Evolutionary conservation across 2,797 vertebrate species (phyloP).

Genomic region (Knipowitschia caucasica): DNA sequence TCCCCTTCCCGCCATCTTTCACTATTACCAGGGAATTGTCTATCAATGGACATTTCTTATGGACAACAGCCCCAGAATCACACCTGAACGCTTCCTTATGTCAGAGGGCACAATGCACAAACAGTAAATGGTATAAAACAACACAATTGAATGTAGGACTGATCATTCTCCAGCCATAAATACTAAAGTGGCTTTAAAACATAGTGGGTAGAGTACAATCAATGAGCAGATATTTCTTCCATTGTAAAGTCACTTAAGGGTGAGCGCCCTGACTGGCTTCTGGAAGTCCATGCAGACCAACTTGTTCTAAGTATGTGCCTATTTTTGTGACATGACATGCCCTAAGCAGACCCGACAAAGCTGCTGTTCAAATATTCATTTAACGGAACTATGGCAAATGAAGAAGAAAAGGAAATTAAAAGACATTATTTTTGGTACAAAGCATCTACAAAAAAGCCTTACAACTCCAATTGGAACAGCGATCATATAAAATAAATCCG

Average conservation of each 20-base stretch:
- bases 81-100: constrained; percentile 30
- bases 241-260: constrained; percentile 59
- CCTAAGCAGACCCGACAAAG: constrained; percentile 72
- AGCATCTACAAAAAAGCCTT: constrained; percentile 91
- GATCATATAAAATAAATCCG: constrained; percentile 84
- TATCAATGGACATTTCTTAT: constrained; percentile 12
- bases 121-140: constrained; percentile 52
- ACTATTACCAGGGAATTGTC: constrained; percentile 38
- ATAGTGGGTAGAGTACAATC: constrained; percentile 72
- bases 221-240: constrained; percentile 60
- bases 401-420: constrained; percentile 47
- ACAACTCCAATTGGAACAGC: constrained; percentile 86
- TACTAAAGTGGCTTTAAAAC: constrained; percentile 77
- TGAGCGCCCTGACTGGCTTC: constrained; percentile 64
- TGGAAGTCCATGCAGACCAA: constrained; percentile 66
- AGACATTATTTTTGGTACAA: constrained; percentile 87
- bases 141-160: constrained; percentile 68
- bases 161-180: constrained; percentile 60
- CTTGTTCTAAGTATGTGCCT: constrained; percentile 75
- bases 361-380: constrained; percentile 80
- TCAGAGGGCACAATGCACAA: constrained; percentile 58
- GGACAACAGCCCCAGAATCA: constrained; percentile 22
- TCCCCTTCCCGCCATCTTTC: constrained; percentile 4
- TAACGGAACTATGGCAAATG: constrained; percentile 70
- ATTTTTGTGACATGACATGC: constrained; percentile 74